Conservation (phyloP, 2,797 vertebrate genomes). For the Pachyuromys duprasi region DNA sequence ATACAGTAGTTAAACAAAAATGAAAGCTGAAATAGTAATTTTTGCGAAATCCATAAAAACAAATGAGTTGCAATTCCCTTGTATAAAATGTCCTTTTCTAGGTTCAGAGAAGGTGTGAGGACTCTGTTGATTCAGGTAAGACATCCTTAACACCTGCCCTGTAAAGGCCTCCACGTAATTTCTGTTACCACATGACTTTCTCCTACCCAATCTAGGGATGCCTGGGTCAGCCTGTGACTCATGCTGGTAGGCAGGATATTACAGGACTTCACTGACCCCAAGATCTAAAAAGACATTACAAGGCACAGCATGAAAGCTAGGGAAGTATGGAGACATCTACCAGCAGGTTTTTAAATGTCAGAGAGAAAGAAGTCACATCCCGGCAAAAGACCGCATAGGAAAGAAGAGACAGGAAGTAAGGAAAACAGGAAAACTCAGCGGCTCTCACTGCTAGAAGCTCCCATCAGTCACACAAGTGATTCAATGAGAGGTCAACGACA, state of each 20-base stretch:
- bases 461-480: neutral
- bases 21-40: neutral
- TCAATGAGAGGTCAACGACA: neutral
- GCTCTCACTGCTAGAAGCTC: neutral
- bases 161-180: neutral
- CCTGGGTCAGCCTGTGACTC: constrained; percentile 17
- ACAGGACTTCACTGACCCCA: neutral
- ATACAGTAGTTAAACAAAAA: constrained; percentile 24
- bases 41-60: neutral
- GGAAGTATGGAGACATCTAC: neutral
- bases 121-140: neutral
- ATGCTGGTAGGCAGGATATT: neutral
- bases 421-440: neutral
- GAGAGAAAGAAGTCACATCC: constrained; percentile 25
- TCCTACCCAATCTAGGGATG: neutral
- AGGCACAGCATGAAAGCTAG: neutral
- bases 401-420: neutral
- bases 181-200: neutral
- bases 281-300: constrained; percentile 34
- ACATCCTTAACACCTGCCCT: neutral
- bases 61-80: neutral
- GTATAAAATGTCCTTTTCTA: neutral
- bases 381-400: neutral
- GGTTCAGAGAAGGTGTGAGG: neutral
- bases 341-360: constrained; percentile 34